Conservation (phyloP, 64 coral and sea anemone genomes). For the Actinia tenebrosa region DNA sequence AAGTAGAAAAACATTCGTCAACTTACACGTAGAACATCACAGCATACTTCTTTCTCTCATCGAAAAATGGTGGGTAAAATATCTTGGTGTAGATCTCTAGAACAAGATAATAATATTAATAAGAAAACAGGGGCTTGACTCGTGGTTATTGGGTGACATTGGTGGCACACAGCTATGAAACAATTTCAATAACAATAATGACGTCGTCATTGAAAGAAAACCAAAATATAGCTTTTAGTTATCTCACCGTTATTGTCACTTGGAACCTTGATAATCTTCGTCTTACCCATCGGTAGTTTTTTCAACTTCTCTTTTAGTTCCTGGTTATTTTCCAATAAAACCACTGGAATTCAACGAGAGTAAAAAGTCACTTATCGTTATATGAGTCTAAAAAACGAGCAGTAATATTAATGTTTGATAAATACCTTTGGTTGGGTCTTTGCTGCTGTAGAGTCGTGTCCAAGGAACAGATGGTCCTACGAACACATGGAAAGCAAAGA, state of each 20-base stretch:
- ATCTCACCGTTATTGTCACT: not conserved
- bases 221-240: too few relatives aligned
- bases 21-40: slow-evolving; percentile 42
- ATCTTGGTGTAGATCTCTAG: slow-evolving; percentile 34
- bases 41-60: slow-evolving; percentile 52
- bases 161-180: too few relatives aligned
- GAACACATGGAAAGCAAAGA: not conserved
- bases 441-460: not conserved
- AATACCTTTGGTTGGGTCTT: not conserved
- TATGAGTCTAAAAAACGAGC: not conserved
- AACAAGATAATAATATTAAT: not conserved
- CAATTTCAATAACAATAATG: too few relatives aligned
- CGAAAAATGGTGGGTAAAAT: slow-evolving; percentile 46
- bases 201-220: too few relatives aligned
- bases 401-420: too few relatives aligned
- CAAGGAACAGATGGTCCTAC: slow-evolving; percentile 14
- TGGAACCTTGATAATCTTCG: not conserved
- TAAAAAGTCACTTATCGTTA: not conserved
- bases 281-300: not conserved
- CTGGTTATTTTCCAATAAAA: not conserved
- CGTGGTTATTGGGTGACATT: too few relatives aligned
- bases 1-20: not conserved
- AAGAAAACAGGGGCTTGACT: too few relatives aligned
- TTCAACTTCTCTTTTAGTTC: not conserved
- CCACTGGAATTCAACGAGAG: not conserved